Base-by-base conservation (phyloP, 2,888 invertebrate genomes). In the Standfussiana lucernea region DNA sequence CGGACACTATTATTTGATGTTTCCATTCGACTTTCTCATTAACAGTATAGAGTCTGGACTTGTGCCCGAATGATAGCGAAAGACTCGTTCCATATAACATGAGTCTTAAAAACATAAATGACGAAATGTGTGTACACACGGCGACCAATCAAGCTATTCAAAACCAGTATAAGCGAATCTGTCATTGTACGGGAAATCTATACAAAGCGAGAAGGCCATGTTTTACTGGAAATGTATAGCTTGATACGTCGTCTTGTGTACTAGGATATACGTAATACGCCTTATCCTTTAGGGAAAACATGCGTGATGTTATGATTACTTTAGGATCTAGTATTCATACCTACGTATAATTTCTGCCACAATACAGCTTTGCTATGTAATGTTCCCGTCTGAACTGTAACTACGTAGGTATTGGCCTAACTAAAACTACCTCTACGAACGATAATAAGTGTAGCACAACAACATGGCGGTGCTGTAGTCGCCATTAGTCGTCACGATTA, bases 401-500 rank as follows among this genome's bases (percentile, higher is more conserved):
- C n/a, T n/a, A n/a, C n/a, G 53, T 53, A 11, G n/a, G 1, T 53
- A 53, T 2, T 13, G 5, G 6, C 53, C 13, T n/a, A 15, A 15
- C 8, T 59, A 59, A 28, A 32, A 42, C 66, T 28, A 35, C 21
- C 10, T 56, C 15, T 42, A 74, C n/a, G 2, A 15, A 18, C 32
- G 10, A 74, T 53, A n/a, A 35, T 50, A 35, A 61, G 40, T 73
- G 21, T 8, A 37, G 11, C 78, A 59, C 24, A 82, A 65, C n/a
- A 78, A 47, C 42, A 66, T 50, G 50, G 56, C 24, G 59, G 40
- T 28, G 50, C n/a, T 78, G 18, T 13, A 72, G 69, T 81, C 79
- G 79, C 84, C 77, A 87, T 84, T 86, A 84, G 80, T 72, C 80
- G 79, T 70, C 67, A 81, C 85, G 92, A 94, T 94, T 94, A 93